Percentiles rank a stretch among this genome's conserved stretches.
These are phyloP conservation scores for Pharmacophagus antenor DNA, from an alignment of 2,888 invertebrate genomes.

Conservation along the genomic window DNA sequence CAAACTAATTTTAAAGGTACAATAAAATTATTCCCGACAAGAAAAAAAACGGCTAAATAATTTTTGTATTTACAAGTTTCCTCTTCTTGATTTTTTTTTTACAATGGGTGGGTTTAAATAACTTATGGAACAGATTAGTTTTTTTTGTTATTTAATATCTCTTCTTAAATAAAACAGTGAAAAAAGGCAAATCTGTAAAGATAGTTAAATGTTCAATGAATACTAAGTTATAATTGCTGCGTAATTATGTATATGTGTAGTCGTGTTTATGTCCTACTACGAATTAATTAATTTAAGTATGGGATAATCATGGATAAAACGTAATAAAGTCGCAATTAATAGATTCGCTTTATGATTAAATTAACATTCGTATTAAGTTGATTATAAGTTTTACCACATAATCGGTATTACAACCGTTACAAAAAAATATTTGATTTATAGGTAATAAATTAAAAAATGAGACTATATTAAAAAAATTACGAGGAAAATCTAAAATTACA, in stretches of 20 bases:
- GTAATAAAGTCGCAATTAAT: constrained; percentile 17
- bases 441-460: too few species aligned
- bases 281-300: not conserved
- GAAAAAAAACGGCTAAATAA: too few species aligned
- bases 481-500: too few species aligned
- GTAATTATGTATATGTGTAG: not conserved
- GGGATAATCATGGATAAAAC: constrained; percentile 13
- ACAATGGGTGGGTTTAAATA: too few species aligned
- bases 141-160: too few species aligned
- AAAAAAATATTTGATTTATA: not conserved
- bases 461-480: too few species aligned
- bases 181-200: not conserved
- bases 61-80: too few species aligned
- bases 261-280: not conserved
- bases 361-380: constrained; percentile 15
- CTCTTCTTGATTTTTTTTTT: too few species aligned
- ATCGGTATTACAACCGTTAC: not conserved
- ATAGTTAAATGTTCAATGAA: not conserved
- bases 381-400: constrained; percentile 12
- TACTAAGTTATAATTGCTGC: not conserved
- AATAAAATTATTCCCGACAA: too few species aligned
- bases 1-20: too few species aligned
- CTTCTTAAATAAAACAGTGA: too few species aligned
- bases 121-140: too few species aligned
- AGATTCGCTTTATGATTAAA: constrained; percentile 17